A percentile compares a stretch with the other conserved stretches of the same genome.
Conservation (phyloP, 2,888 invertebrate species). For the Andricus quercusramuli region DNA sequence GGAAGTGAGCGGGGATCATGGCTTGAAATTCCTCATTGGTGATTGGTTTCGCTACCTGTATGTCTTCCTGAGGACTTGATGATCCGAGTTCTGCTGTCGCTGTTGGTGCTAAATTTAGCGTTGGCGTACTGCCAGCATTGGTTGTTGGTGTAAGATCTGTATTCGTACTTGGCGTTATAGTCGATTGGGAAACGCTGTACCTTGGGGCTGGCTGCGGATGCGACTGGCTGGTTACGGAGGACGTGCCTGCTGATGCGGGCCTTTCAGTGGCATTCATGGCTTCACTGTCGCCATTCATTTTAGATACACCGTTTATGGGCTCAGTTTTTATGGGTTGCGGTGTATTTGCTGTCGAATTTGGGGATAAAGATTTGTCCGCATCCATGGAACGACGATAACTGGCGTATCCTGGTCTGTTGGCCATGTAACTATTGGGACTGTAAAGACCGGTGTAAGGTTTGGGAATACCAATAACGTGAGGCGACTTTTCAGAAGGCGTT, state of each 20-base stretch:
- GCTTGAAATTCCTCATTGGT: constrained; percentile 97
- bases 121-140: constrained; percentile 48
- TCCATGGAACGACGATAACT: constrained; percentile 83
- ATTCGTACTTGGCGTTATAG: constrained; percentile 49
- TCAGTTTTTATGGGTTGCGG: constrained; percentile 73
- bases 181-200: constrained; percentile 59
- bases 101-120: constrained; percentile 48
- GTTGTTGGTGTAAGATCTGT: constrained; percentile 47
- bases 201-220: constrained; percentile 71
- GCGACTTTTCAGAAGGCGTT: constrained; percentile 81
- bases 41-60: constrained; percentile 89
- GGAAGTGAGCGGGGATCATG: constrained; percentile 96
- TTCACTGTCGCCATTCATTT: constrained; percentile 72
- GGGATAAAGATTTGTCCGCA: constrained; percentile 75
- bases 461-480: constrained; percentile 81
- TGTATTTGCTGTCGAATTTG: constrained; percentile 75
- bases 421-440: constrained; percentile 86
- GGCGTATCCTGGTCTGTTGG: constrained; percentile 83
- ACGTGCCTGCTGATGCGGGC: constrained; percentile 53
- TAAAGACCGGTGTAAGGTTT: constrained; percentile 83
- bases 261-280: constrained; percentile 53
- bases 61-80: constrained; percentile 79
- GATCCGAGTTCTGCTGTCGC: constrained; percentile 57
- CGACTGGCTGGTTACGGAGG: constrained; percentile 43
- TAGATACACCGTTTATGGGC: constrained; percentile 65